Evolutionary conservation across 2,113 vertebrate genomes (phyloP), one percentile per base, ranked within the genome.

Genomic region (Cathartes aura): DNA sequence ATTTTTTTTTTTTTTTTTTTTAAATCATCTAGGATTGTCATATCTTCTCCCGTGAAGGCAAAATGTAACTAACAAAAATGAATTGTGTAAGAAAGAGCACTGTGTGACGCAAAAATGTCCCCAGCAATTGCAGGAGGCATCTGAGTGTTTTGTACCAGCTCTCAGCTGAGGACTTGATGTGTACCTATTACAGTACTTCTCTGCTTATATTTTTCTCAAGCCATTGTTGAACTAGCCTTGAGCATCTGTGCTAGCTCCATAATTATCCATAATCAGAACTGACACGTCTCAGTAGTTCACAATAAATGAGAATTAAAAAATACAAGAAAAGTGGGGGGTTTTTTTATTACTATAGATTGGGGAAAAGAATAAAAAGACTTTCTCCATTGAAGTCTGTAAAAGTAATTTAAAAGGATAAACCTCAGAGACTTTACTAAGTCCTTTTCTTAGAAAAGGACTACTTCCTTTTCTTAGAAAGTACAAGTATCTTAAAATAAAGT

Each of bases 361-460:
- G 21, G 19, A 11, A 93, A 93, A 81, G 17, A 76, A 29, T 73
- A 81, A 52, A 89, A 90, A 67, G 0, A 11, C 9, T 66, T 83
- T 93, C 59, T 89, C 26, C 20, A 34, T 1, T 63, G 11, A 89
- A 67, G 30, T 86, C 60, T 89, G 58, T 32, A 70, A 74, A 88
- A 81, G 21, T 63, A 45, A 86, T 90, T 86, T 73, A 48, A 90
- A 83, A 91, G 32, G 45, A 95, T 74, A 93, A 94, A 86, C 26
- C 7, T 76, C 58, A 70, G 17, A 90, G 66, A 76, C 32, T 88
- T 89, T 60, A 87, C 27, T 34, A 78, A 53, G 7, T 56, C 13
- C 12, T 91, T 89, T 93, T 83, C 48, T 84, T 52, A 48, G 58
- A 62, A 83, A 53, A 30, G 8, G 21, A 56, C 12, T 50, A 42